Evolutionary conservation across 2,797 vertebrate species (phyloP).

Genomic region (Aplochiton taeniatus): DNA sequence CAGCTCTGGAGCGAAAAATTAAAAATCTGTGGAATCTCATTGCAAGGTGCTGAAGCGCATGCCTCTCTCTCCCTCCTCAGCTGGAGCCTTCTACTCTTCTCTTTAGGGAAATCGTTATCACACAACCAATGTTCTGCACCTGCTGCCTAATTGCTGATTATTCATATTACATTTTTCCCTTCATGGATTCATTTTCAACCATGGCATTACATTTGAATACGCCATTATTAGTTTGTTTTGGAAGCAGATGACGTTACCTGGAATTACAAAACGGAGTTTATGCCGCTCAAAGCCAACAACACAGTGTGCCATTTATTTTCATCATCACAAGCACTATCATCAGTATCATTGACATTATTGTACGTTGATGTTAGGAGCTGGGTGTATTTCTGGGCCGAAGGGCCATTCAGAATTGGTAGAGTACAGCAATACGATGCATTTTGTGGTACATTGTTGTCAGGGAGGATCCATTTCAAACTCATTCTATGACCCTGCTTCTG

Average conservation of each 20-base stretch:
- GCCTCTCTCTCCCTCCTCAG: conserved; percentile 24
- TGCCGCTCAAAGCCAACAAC: too few species aligned
- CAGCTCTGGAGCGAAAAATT: conserved; percentile 46
- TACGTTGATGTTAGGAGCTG: too few species aligned
- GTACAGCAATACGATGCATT: neutral
- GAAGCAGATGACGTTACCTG: too few species aligned
- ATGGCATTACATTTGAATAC: conserved; percentile 52
- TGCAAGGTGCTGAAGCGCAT: conserved; percentile 8
- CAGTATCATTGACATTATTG: too few species aligned
- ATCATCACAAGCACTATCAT: too few species aligned
- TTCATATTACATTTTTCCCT: conserved; percentile 55
- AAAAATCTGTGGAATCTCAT: conserved; percentile 38
- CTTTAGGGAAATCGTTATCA: conserved; percentile 29
- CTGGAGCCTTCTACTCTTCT: neutral
- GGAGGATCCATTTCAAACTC: neutral
- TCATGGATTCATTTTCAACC: conserved; percentile 31
- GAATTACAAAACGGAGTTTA: too few species aligned
- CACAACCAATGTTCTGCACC: conserved; percentile 15
- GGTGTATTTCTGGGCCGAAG: too few species aligned
- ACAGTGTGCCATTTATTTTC: too few species aligned
- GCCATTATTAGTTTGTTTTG: too few species aligned
- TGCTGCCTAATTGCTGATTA: conserved; percentile 49
- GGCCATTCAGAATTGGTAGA: too few species aligned
- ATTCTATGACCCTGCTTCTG: neutral
- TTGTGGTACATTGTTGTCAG: conserved; percentile 1